Percentiles rank a stretch among this genome's conserved stretches.
Conservation (phyloP, 1,140 invertebrate species). For the Brachionus asplanchnoidis region DNA sequence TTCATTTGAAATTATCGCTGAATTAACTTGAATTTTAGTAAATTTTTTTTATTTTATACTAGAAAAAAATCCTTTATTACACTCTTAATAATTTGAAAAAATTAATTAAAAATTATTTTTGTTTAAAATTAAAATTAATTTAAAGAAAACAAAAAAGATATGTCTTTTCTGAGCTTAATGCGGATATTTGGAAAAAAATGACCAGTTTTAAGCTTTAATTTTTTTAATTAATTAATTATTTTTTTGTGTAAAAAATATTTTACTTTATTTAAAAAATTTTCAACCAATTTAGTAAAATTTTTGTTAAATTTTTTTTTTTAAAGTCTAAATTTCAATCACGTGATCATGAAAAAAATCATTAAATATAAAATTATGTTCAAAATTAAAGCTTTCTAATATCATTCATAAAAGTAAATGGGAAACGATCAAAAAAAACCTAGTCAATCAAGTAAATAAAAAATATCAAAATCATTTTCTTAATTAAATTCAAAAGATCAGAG, state of each 20-base stretch:
- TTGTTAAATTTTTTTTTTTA: neutral
- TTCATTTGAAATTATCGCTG: neutral
- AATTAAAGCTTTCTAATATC: neutral
- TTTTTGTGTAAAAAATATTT: too few relatives aligned
- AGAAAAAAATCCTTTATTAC: too few relatives aligned
- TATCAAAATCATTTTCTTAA: neutral
- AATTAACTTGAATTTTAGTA: neutral
- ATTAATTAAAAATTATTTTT: too few relatives aligned
- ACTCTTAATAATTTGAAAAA: too few relatives aligned
- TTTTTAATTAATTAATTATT: too few relatives aligned
- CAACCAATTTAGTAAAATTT: neutral
- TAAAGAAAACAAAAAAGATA: too few relatives aligned
- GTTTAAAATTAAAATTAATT: too few relatives aligned
- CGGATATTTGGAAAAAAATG: too few relatives aligned
- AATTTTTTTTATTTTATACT: neutral
- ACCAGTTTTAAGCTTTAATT: too few relatives aligned
- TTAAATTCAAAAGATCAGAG: neutral
- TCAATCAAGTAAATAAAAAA: neutral
- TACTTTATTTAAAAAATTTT: neutral
- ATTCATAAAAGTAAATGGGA: neutral
- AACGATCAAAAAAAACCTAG: conserved; percentile 24
- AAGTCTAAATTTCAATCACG: neutral
- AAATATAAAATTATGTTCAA: neutral
- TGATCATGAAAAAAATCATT: neutral
- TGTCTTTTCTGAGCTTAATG: too few relatives aligned